These are phyloP conservation scores for Chaenocephalus aceratus DNA, from an alignment of 2,113 vertebrate species.

Conservation along the genomic window DNA sequence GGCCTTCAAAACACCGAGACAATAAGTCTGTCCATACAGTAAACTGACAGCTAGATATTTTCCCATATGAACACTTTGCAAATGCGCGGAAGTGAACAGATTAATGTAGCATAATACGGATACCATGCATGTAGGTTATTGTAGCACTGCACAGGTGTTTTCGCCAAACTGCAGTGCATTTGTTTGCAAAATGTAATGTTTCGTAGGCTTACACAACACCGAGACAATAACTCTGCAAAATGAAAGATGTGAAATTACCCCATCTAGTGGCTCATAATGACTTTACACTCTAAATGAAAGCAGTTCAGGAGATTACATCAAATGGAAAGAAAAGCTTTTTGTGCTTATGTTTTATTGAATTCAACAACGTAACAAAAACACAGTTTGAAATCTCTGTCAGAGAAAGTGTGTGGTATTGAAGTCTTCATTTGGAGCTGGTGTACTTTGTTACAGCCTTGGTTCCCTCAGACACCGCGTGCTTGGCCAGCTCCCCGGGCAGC, in stretches of 20 bases:
- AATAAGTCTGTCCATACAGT: no score
- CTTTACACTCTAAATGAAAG: no score
- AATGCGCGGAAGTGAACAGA: no score
- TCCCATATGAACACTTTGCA: no score
- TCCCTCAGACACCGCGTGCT: constrained; percentile 86
- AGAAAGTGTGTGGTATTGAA: neutral
- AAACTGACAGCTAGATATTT: no score
- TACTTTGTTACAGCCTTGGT: constrained; percentile 87
- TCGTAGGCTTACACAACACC: neutral
- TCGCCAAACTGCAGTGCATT: neutral
- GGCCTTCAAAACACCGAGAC: neutral
- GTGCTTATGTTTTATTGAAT: constrained; percentile 32
- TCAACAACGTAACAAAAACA: neutral
- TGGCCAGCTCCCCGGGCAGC: constrained; percentile 86
- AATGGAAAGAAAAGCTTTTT: neutral
- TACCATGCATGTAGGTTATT: neutral
- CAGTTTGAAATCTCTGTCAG: neutral
- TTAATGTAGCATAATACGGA: no score
- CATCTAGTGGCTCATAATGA: constrained; percentile 53
- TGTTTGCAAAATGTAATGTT: neutral
- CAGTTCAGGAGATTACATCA: neutral
- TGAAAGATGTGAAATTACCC: neutral
- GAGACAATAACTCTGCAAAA: neutral
- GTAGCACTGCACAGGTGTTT: neutral
- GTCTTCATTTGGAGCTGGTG: constrained; percentile 85